These are phyloP conservation scores for Taxidea taxus DNA, from an alignment of 2,113 vertebrate genomes.

Conservation along the genomic window DNA sequence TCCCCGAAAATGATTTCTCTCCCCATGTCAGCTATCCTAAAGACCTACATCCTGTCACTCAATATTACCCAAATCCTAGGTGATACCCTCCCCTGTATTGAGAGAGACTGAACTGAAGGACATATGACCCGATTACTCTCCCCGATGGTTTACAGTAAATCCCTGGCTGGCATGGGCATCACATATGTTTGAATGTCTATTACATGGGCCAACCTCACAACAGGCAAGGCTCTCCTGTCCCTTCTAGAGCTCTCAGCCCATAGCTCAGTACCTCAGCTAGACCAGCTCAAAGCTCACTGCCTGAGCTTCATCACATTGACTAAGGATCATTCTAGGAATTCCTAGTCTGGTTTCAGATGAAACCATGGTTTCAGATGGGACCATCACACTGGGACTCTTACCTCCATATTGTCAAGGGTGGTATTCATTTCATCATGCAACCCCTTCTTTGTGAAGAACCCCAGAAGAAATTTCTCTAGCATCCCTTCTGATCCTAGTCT, in stretches of 20 bases:
- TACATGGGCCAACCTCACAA: background rate
- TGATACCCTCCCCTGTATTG: accelerated
- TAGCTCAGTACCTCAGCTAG: background rate
- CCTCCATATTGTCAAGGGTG: background rate
- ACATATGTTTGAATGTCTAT: background rate
- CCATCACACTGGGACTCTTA: background rate
- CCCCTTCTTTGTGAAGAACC: background rate
- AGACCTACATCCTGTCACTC: background rate
- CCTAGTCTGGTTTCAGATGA: too few species aligned
- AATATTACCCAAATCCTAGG: background rate
- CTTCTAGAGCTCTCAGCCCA: background rate
- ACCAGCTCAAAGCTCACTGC: background rate
- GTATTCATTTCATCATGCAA: background rate
- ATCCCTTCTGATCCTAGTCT: background rate
- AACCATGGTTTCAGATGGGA: too few species aligned
- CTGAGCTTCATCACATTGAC: background rate
- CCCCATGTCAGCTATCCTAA: background rate
- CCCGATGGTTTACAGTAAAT: background rate
- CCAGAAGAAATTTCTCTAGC: background rate
- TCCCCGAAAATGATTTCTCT: too few species aligned
- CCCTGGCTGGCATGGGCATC: background rate
- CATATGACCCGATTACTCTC: background rate
- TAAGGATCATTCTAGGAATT: background rate
- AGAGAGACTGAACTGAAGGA: background rate
- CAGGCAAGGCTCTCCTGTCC: background rate